Conservation (phyloP, 2,113 vertebrate genomes). For the Pangasianodon hypophthalmus region DNA sequence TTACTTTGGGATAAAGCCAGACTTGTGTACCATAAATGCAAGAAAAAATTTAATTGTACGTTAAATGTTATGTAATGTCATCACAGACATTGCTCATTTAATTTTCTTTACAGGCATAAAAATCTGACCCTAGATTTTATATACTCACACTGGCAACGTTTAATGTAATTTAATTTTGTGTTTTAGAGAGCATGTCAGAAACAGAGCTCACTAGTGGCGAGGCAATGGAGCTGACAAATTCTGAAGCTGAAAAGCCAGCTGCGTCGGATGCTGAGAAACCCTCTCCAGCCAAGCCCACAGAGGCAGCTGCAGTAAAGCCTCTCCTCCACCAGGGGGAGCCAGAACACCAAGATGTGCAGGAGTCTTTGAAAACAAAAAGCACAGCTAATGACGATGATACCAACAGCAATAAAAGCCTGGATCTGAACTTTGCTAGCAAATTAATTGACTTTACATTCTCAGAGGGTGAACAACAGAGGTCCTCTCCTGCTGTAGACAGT, state of each 20-base stretch:
- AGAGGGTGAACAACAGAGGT: constrained; percentile 55
- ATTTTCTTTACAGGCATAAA: neutral
- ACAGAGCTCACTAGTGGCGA: constrained; percentile 71
- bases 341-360: constrained; percentile 48
- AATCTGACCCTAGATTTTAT: neutral
- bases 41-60: neutral
- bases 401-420: constrained; percentile 93
- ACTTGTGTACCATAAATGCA: neutral
- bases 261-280: constrained; percentile 34
- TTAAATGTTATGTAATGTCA: neutral
- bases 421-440: constrained; percentile 93
- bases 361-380: constrained; percentile 23
- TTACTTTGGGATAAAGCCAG: neutral
- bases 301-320: constrained; percentile 35
- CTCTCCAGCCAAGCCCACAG: constrained; percentile 50
- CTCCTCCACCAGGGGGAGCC: constrained; percentile 55
- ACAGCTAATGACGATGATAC: constrained; percentile 76
- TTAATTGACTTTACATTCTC: constrained; percentile 93
- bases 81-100: neutral
- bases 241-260: constrained; percentile 55
- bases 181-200: constrained; percentile 86
- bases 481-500: constrained; percentile 42
- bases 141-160: neutral
- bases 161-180: constrained; percentile 25
- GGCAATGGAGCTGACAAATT: constrained; percentile 75